Base-by-base conservation (phyloP, 2,888 invertebrate genomes). In the Agonopterix arenella region DNA sequence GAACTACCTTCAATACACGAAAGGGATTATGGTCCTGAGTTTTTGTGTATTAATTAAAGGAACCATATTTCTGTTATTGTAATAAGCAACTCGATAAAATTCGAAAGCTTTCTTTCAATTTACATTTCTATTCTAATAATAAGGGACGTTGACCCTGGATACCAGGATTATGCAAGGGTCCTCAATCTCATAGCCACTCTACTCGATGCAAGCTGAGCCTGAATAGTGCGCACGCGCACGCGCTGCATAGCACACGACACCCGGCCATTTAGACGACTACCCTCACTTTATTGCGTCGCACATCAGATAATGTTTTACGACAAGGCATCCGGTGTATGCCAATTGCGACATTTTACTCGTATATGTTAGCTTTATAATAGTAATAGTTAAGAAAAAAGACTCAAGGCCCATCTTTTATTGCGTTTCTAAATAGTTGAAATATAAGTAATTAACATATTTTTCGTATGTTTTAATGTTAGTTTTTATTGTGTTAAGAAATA, bases 171-270 rank as follows among this genome's bases (percentile, higher is more conserved):
- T 1, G 28, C 28, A 28, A 5, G 28, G 28, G 28, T 28, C 7
- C 28, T 28, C 28, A 28, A 28, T 4, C 5, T 28, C 7, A 18
- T 18, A 18, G 28, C 51, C 51, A 45, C 51, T 49, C 53, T 50
- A 43, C 16, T 11, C 45, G 36, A 0, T 3, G 47, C 41, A 66
- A 74, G 59, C 44, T 48, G 73, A 74, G 59, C 57, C 63, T 62
- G 55, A 53, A 67, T 59, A 53, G 54, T 47, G 58, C 68, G 79
- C 81, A 81, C 81, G 83, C 73, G 81, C 75, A n/a, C n/a, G n/a
- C n/a, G n/a, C n/a, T n/a, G n/a, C n/a, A n/a, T n/a, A 58, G 62
- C 53, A 78, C 60, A 57, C 53, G 75, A 76, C 72, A 70, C 76
- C 69, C 50, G 57, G 59, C 64, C 58, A 66, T 70, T 67, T 68